Evolutionary conservation across 37 sponge, comb jelly and placozoan species (phyloP), one percentile per base, ranked within the genome.

Genomic region (Haliclona indistincta): DNA sequence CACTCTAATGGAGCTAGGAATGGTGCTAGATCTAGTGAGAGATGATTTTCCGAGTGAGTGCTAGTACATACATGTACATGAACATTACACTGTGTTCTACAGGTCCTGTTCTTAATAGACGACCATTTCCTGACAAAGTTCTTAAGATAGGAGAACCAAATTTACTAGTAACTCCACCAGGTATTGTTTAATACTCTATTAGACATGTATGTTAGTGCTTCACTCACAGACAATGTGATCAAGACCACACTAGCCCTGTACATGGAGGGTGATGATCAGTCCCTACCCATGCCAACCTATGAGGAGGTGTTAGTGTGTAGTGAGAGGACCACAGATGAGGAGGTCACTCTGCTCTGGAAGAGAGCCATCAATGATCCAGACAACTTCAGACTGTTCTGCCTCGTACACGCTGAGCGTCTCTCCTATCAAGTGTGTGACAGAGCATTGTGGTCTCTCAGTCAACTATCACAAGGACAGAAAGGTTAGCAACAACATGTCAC

Each of bases 231-330:
- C 13, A 28, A 73, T 49, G 62, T 88, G 4, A 39, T 88, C 17
- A 77, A 47, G 42, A 51, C 79, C 25, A 74, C 65, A 0, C 62
- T 88, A 23, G 33, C 83, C 2, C 25, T 88, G 15, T 88, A 88
- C 74, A 82, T 74, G 68, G 54, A 73, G 4, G 64, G 63, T 25
- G 26, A 33, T 1, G 38, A 54, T 41, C 73, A 82, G 7, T n/a
- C n/a, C n/a, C n/a, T n/a, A n/a, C 89, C 83, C 49, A 20, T 88
- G 55, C 89, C 89, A 54, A 77, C 83, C 23, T 40, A 38, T 20
- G 89, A 71, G 28, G 89, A 88, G 43, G 78, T 88, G 4, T 61
- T 81, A 10, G 32, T 78, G 25, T 88, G 89, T 77, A 77, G 56
- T 32, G 17, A 13, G 5, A 34, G 36, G 49, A 88, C 83, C 43